A percentile compares a stretch with the other conserved stretches of the same genome.
Conservation (phyloP, 2,888 invertebrate genomes). For the Alviniconcha strummeri region DNA sequence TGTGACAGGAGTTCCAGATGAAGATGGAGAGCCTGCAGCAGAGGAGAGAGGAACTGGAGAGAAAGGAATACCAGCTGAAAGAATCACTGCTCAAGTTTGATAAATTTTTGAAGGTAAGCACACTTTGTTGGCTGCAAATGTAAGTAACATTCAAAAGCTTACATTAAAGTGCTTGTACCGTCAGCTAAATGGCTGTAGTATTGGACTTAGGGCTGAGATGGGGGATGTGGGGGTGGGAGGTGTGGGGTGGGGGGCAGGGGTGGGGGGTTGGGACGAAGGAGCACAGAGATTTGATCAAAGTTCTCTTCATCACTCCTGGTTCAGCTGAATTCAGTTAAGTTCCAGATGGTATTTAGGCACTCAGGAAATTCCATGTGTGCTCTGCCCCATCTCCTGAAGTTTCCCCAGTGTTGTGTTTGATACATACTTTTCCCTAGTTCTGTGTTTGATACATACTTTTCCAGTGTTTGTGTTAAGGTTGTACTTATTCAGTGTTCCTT, state of each 20-base stretch:
- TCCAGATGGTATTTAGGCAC: too few species aligned
- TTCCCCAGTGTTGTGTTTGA: background rate
- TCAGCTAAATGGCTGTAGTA: too few species aligned
- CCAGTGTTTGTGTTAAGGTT: background rate
- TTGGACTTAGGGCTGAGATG: background rate
- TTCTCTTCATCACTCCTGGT: too few species aligned
- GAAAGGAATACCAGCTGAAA: slow-evolving; percentile 73
- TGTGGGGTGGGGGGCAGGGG: background rate
- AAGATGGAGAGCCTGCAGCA: slow-evolving; percentile 74
- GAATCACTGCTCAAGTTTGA: slow-evolving; percentile 73
- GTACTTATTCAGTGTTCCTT: background rate
- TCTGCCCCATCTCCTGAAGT: too few species aligned
- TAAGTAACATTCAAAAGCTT: too few species aligned
- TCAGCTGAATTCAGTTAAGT: too few species aligned
- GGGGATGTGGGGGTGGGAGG: background rate
- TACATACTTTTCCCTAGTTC: too few species aligned
- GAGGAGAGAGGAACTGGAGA: slow-evolving; percentile 72
- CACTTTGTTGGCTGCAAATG: background rate
- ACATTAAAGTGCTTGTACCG: too few species aligned
- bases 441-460: background rate
- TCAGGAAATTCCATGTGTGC: too few species aligned
- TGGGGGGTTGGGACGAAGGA: too few species aligned
- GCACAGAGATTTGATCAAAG: too few species aligned
- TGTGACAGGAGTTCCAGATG: slow-evolving; percentile 74
- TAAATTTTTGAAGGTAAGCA: slow-evolving; percentile 72